Evolutionary conservation across 2,888 invertebrate genomes (phyloP).

Genomic region (Adelognathus sp.): DNA sequence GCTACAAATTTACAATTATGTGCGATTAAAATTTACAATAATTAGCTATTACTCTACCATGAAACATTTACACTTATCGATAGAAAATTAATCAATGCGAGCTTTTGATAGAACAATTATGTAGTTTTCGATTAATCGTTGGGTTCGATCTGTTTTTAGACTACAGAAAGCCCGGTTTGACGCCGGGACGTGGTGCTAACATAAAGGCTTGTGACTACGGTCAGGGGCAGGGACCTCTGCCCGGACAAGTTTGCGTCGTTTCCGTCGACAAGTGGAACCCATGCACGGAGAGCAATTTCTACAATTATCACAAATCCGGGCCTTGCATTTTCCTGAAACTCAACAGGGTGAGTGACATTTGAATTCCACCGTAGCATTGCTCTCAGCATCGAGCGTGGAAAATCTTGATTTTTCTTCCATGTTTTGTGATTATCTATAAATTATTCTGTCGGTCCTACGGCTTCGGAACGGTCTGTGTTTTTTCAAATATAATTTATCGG

Average conservation of each 20-base stretch:
- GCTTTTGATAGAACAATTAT: background rate
- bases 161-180: conserved; percentile 88
- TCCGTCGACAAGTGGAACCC: conserved; percentile 91
- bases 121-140: background rate
- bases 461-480: too few species aligned
- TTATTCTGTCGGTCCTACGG: too few species aligned
- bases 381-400: too few species aligned
- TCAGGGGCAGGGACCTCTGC: conserved; percentile 85
- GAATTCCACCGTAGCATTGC: too few species aligned
- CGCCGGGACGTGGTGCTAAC: conserved; percentile 88
- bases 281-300: conserved; percentile 92
- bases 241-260: conserved; percentile 93
- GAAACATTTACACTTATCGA: too few species aligned
- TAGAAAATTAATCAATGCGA: too few species aligned
- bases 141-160: conserved; percentile 81
- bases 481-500: too few species aligned
- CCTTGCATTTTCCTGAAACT: conserved; percentile 98
- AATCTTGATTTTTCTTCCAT: too few species aligned
- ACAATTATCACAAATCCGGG: conserved; percentile 94
- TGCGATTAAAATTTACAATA: too few species aligned
- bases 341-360: conserved; percentile 86
- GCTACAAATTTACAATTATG: too few species aligned
- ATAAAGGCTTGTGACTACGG: conserved; percentile 90
- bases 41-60: too few species aligned
- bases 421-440: too few species aligned